Evolutionary conservation across 2,113 vertebrate species (phyloP).

Genomic region (Cercopithecus mona): DNA sequence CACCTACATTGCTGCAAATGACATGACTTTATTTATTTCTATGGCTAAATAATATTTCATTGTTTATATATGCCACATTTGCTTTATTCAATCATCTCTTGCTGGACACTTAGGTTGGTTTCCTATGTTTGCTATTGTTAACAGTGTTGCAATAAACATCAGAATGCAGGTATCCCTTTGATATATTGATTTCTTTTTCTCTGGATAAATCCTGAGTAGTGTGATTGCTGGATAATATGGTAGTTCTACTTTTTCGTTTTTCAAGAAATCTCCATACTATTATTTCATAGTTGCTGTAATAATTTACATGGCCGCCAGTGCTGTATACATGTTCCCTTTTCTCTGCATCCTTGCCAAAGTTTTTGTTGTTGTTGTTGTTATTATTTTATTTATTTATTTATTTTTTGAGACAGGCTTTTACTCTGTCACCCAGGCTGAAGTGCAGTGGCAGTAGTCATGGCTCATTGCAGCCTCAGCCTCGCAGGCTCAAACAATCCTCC

Average conservation of each 20-base stretch:
- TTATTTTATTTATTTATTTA: not conserved
- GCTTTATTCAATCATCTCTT: not conserved
- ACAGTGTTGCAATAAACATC: not conserved
- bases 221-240: not conserved
- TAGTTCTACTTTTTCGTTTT: not conserved
- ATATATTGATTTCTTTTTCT: not conserved
- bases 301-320: not conserved
- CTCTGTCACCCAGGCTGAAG: not conserved
- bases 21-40: not conserved
- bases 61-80: not conserved
- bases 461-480: not conserved
- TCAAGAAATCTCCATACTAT: not conserved
- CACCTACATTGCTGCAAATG: not conserved
- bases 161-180: not conserved
- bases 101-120: not conserved
- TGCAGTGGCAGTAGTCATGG: not conserved
- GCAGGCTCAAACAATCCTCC: not conserved
- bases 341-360: not conserved
- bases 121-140: not conserved
- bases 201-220: not conserved
- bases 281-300: not conserved
- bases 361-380: not conserved
- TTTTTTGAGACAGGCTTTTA: not conserved
- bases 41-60: not conserved
- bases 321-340: not conserved